These are phyloP conservation scores for Liasis olivaceus DNA, from an alignment of 2,797 vertebrate species.

Conservation along the genomic window DNA sequence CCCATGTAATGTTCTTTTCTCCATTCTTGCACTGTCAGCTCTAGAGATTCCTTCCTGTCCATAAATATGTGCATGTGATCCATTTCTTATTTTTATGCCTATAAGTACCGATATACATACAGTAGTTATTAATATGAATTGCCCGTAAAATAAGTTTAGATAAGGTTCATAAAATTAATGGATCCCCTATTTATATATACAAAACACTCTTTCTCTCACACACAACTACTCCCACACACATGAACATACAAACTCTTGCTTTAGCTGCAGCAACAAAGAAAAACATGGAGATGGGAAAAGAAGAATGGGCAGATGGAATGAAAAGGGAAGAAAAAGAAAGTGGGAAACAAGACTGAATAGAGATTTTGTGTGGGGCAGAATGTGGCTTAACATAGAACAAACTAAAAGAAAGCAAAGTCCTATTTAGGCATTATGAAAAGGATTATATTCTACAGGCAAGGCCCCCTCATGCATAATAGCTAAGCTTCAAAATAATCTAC, in stretches of 20 bases:
- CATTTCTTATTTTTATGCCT: background rate
- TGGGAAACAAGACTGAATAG: background rate
- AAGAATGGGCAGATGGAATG: background rate
- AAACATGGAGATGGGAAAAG: background rate
- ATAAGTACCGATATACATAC: background rate
- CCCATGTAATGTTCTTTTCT: background rate
- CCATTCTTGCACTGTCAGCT: background rate
- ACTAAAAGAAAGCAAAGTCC: background rate
- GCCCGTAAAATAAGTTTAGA: background rate
- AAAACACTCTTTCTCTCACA: background rate
- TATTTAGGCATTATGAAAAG: background rate
- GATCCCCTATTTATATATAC: background rate
- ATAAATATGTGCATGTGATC: background rate
- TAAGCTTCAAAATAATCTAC: background rate
- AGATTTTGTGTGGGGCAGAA: background rate
- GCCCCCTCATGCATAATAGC: background rate
- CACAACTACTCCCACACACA: background rate
- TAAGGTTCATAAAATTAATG: background rate
- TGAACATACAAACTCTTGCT: background rate
- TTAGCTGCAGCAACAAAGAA: background rate
- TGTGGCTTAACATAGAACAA: background rate
- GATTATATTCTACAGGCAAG: too few relatives aligned
- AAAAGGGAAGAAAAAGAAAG: background rate
- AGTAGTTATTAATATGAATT: background rate
- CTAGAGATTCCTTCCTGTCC: background rate